Evolutionary conservation across 2,113 vertebrate genomes (phyloP).

Genomic region (Xenopus borealis): DNA sequence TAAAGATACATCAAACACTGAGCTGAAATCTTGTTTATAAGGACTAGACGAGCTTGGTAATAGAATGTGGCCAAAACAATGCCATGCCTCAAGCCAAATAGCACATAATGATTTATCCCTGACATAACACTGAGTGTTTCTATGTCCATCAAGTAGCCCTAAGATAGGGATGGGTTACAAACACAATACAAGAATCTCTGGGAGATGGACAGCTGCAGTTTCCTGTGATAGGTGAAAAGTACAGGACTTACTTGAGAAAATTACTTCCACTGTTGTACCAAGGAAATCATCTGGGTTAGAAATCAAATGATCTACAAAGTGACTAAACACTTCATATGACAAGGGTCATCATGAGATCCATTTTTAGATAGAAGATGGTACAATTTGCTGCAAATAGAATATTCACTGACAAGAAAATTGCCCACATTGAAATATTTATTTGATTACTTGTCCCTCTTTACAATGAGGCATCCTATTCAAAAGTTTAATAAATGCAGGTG

Average conservation of each 20-base stretch:
- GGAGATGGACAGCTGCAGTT: neutral
- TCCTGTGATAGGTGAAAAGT: constrained; percentile 43
- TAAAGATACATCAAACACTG: constrained; percentile 35
- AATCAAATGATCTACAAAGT: constrained; percentile 35
- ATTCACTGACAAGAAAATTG: constrained; percentile 11
- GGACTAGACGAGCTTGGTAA: constrained; percentile 13
- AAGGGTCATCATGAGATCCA: constrained; percentile 15
- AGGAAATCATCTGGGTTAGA: constrained; percentile 42
- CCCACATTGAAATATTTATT: neutral
- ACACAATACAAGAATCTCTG: neutral
- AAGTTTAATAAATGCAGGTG: neutral
- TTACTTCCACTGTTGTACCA: constrained; percentile 40
- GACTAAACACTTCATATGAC: constrained; percentile 9
- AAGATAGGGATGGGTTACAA: constrained; percentile 36
- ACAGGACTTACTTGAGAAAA: constrained; percentile 35
- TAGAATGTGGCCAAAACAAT: constrained; percentile 7
- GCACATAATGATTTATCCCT: constrained; percentile 7
- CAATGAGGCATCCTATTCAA: neutral
- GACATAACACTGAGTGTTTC: constrained; percentile 15
- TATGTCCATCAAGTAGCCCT: constrained; percentile 39
- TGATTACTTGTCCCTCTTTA: neutral
- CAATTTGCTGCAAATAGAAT: constrained; percentile 4
- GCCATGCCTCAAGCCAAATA: neutral
- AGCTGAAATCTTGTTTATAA: constrained; percentile 37
- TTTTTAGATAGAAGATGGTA: constrained; percentile 7